phyloP scores from a whole-genome alignment of 1,140 invertebrate genomes.

The Agrilus planipennis region DNA sequence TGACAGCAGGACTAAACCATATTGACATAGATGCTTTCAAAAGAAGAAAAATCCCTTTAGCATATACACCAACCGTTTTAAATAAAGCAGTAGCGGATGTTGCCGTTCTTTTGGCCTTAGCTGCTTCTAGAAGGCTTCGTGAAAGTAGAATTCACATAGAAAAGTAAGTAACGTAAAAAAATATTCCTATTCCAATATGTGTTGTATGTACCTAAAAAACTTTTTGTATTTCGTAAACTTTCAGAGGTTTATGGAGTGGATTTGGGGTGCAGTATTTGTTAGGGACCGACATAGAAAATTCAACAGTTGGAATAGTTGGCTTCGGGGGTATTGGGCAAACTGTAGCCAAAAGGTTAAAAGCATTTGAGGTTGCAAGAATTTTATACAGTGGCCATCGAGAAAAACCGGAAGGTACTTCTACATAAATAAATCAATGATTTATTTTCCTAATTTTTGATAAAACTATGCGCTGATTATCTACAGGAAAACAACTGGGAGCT shows the following conservation, averaged over 20 bases:
- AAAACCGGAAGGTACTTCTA: slow-evolving; percentile 55
- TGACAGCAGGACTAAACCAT: slow-evolving; percentile 66
- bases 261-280: slow-evolving; percentile 77
- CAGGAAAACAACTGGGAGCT: slow-evolving; percentile 47
- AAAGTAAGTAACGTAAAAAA: slow-evolving; percentile 40
- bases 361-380: slow-evolving; percentile 56
- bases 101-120: slow-evolving; percentile 59
- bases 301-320: slow-evolving; percentile 71
- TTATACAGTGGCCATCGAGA: slow-evolving; percentile 55
- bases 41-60: slow-evolving; percentile 48
- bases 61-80: slow-evolving; percentile 68
- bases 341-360: slow-evolving; percentile 51
- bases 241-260: slow-evolving; percentile 66
- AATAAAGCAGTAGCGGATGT: slow-evolving; percentile 72
- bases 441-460: slow-evolving; percentile 9
- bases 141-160: slow-evolving; percentile 54
- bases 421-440: too few species aligned
- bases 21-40: slow-evolving; percentile 52
- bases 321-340: slow-evolving; percentile 67
- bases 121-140: slow-evolving; percentile 56
- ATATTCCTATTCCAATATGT: too few species aligned
- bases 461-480: too few species aligned
- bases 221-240: too few species aligned
- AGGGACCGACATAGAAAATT: slow-evolving; percentile 51
- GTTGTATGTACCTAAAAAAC: too few species aligned